Evolutionary conservation across 1,140 invertebrate genomes (phyloP), one percentile per base, ranked within the genome.

Genomic region (Micrasema longulum): DNA sequence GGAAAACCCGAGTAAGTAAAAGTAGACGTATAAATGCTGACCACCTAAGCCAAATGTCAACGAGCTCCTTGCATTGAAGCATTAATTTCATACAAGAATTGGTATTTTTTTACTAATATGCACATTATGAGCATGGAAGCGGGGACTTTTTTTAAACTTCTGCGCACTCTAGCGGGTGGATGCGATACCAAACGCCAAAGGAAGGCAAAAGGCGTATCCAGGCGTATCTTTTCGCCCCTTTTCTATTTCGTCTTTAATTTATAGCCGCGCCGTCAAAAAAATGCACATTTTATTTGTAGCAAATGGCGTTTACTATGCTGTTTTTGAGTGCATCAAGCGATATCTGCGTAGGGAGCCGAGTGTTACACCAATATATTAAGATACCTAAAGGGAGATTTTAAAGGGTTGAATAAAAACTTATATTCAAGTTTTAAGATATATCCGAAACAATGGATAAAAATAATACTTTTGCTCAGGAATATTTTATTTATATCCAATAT

Each of bases 241-340:
- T 43, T 60, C 55, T 60, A 35, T 60, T 60, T 60, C 36, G 10
- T 38, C 55, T 18, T 5, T 38, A 60, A 60, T 60, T 60, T 60
- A 60, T 60, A 38, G 55, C 55, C 12, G 35, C 10, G 55, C 55
- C 36, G 55, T 41, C n/a, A 60, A 60, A 60, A 57, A 60, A 60
- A 60, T 60, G 12, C 16, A 41, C 36, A 60, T 20, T 60, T 60
- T 60, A 60, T 41, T 41, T 60, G 35, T 38, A 41, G 16, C 36
- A 41, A 41, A 38, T 22, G 55, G 55, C 55, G 22, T 60, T 41
- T 38, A 38, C 36, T 60, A 18, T 22, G 36, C 35, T 60, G 55
- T 18, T 60, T 38, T 41, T 11, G n/a, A 31, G 18, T 53, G n/a
- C 52, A 55, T 55, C 47, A 48, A 18, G 20, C 16, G 47, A 10